A percentile compares a stretch with the other conserved stretches of the same genome.
These are phyloP conservation scores for Cepaea hortensis DNA, from an alignment of 2,888 invertebrate species.

Conservation along the genomic window DNA sequence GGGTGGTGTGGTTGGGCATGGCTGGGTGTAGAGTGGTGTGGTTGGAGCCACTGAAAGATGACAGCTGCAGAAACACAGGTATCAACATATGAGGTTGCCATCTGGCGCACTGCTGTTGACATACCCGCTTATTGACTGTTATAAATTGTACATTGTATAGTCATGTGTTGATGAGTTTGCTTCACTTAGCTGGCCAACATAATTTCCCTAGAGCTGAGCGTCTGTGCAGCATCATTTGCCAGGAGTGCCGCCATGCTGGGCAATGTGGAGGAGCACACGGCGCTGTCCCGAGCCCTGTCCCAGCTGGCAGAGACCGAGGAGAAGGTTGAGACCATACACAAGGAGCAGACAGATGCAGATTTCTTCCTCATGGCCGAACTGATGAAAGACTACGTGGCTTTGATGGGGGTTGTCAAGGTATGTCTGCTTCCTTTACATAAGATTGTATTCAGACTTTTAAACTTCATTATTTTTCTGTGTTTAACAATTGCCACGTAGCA, in stretches of 20 bases:
- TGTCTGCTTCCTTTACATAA: conserved; percentile 12
- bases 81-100: no score
- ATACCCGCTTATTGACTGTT: no score
- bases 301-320: conserved; percentile 92
- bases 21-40: no score
- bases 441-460: neutral
- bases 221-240: conserved; percentile 81
- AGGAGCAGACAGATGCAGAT: conserved; percentile 95
- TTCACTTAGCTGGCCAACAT: no score
- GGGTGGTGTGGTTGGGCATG: no score
- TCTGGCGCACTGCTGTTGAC: no score
- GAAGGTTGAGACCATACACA: conserved; percentile 83
- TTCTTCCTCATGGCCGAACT: conserved; percentile 95
- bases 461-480: neutral
- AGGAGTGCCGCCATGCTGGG: conserved; percentile 92
- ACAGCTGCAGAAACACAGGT: no score
- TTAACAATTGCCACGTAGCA: neutral
- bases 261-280: conserved; percentile 93
- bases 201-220: conserved; percentile 64
- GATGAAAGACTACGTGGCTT: conserved; percentile 93
- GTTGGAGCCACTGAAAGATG: no score
- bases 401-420: conserved; percentile 92
- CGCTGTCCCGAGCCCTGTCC: conserved; percentile 90
- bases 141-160: no score
- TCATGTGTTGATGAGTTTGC: no score